Evolutionary conservation across 2,113 vertebrate genomes (phyloP).

Genomic region (Nycticorax nycticorax): DNA sequence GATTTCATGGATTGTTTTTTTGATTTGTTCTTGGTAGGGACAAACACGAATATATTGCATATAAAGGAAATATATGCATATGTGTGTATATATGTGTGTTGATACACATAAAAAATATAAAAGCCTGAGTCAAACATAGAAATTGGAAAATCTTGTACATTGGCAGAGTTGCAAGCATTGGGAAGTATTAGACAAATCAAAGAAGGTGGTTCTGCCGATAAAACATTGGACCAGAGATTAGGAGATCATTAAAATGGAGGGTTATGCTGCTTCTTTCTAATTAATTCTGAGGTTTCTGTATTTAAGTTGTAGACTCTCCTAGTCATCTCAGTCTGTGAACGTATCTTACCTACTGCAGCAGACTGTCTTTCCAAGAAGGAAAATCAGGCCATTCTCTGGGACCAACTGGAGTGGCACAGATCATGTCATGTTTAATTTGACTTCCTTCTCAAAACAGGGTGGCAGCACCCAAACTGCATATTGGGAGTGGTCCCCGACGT

Average conservation of each 20-base stretch:
- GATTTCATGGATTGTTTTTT: background rate
- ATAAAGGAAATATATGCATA: background rate
- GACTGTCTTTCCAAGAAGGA: background rate
- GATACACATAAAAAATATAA: background rate
- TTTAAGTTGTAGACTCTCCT: background rate
- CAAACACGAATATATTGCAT: background rate
- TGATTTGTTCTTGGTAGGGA: background rate
- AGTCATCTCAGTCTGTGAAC: background rate
- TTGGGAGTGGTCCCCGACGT: rapidly evolving
- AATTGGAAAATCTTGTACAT: background rate
- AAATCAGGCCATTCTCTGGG: background rate
- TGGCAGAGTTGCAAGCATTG: background rate
- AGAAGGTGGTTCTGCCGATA: background rate
- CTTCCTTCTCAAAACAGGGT: background rate
- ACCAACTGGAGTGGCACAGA: background rate
- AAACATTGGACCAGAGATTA: background rate
- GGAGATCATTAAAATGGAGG: background rate
- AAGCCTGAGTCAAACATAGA: background rate
- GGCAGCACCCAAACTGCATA: background rate
- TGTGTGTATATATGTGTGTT: background rate
- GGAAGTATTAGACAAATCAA: background rate
- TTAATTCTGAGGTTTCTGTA: background rate
- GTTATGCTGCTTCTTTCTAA: background rate
- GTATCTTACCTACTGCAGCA: background rate
- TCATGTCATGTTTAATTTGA: background rate